Percentiles rank a stretch among this genome's conserved stretches.
phyloP scores from a whole-genome alignment of 2,797 vertebrate species.

The Micropoecilia bifurca region DNA sequence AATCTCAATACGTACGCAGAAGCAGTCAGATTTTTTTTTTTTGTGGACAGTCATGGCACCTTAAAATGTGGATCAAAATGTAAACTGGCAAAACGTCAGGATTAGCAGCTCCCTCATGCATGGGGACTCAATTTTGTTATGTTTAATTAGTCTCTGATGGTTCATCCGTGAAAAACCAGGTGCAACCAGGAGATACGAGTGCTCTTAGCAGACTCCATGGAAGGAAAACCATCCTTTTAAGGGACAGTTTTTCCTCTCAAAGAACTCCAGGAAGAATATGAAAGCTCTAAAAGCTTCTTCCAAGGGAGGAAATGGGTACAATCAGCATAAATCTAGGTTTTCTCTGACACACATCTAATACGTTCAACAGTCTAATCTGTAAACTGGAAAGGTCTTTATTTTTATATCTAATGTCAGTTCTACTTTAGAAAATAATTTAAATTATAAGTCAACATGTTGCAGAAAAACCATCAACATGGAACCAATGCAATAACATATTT shows the following conservation, averaged over 20 bases:
- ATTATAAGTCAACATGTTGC: background rate
- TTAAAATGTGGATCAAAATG: background rate
- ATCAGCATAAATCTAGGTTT: background rate
- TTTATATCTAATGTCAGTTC: background rate
- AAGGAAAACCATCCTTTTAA: background rate
- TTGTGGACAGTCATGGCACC: background rate
- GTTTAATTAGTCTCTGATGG: constrained; percentile 6
- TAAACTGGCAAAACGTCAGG: background rate
- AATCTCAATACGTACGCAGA: background rate
- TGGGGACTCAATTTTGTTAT: background rate
- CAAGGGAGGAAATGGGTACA: background rate
- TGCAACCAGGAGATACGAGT: constrained; percentile 7
- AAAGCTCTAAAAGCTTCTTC: background rate
- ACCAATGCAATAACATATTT: background rate
- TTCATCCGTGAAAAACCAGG: constrained; percentile 9
- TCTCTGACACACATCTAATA: background rate
- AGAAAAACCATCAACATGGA: background rate
- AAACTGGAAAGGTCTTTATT: background rate
- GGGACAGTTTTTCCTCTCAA: background rate
- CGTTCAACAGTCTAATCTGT: background rate
- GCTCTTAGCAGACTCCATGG: background rate
- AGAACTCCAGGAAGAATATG: background rate
- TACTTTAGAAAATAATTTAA: background rate
- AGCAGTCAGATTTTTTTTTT: background rate
- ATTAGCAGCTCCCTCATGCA: constrained; percentile 2